Conservation (phyloP, 2,888 invertebrate species). For the Drosophila barbarae region DNA sequence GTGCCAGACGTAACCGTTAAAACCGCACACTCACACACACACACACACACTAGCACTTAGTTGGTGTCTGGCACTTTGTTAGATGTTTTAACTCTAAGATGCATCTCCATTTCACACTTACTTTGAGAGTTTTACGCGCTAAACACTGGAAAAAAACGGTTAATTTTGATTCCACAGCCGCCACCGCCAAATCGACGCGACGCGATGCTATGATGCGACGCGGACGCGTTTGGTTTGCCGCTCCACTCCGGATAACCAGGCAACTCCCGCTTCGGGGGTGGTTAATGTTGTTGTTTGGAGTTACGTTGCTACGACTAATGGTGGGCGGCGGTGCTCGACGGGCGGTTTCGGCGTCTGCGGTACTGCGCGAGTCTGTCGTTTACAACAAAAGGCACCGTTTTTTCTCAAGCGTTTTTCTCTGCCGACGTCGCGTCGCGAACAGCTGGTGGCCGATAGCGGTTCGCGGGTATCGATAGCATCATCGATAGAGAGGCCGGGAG, state of each 20-base stretch:
- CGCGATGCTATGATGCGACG: constrained; percentile 14
- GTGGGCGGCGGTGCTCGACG: constrained; percentile 16
- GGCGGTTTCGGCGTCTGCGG: constrained; percentile 19
- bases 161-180: constrained; percentile 11
- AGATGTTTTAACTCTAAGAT: not conserved
- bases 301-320: constrained; percentile 1
- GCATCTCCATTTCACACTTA: constrained; percentile 4
- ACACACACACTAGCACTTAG: constrained; percentile 6
- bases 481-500: not conserved
- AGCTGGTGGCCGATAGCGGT: not conserved
- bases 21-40: not conserved
- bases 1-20: constrained; percentile 31
- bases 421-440: constrained; percentile 2
- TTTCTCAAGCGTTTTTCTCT: constrained; percentile 6
- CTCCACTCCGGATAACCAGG: constrained; percentile 9
- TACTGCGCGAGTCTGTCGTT: constrained; percentile 22
- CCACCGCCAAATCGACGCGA: constrained; percentile 10
- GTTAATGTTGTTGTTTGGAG: constrained; percentile 9
- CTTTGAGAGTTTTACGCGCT: constrained; percentile 5
- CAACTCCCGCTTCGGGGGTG: constrained; percentile 1
- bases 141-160: constrained; percentile 9
- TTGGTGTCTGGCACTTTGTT: not conserved
- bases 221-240: constrained; percentile 9
- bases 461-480: not conserved
- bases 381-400: constrained; percentile 8